A percentile compares a stretch with the other conserved stretches of the same genome.
Evolutionary conservation across 2,888 invertebrate species (phyloP).

Genomic region (Meiosimyza platycephala): DNA sequence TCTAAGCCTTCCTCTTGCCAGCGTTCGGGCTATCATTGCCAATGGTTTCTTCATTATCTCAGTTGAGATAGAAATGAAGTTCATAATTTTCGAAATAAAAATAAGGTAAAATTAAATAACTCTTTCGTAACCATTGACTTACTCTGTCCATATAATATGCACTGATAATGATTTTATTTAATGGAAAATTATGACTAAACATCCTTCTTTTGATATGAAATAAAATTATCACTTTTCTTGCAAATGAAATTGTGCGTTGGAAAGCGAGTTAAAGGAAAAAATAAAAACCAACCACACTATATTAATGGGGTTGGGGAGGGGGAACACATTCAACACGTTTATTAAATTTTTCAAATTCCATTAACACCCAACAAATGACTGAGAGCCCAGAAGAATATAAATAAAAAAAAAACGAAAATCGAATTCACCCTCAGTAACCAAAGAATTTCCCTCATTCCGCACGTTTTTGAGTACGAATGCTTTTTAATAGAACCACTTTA

Average conservation of each 20-base stretch:
- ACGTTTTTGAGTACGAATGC: conserved; percentile 25
- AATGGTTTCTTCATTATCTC: too few species aligned
- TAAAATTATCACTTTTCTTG: too few species aligned
- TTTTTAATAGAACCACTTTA: conserved; percentile 31
- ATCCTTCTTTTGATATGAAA: too few species aligned
- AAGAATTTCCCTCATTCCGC: conserved; percentile 24
- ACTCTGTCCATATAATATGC: too few species aligned
- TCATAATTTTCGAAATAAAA: too few species aligned
- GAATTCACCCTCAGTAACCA: conserved; percentile 25
- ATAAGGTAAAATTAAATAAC: not conserved
- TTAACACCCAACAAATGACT: conserved; percentile 41
- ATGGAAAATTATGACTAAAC: too few species aligned
- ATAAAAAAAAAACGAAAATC: conserved; percentile 19
- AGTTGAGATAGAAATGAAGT: too few species aligned
- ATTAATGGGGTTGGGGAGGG: not conserved
- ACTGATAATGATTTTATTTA: too few species aligned
- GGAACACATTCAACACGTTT: conserved; percentile 37
- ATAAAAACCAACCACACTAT: not conserved
- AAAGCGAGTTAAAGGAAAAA: not conserved
- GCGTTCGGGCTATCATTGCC: too few species aligned
- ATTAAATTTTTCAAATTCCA: conserved; percentile 56
- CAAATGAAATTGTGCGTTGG: too few species aligned
- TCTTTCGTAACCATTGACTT: not conserved
- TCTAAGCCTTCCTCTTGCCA: too few species aligned
- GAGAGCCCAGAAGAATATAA: not conserved